Evolutionary conservation across 2,113 vertebrate genomes (phyloP).

Genomic region (Triplophysa tibetana): DNA sequence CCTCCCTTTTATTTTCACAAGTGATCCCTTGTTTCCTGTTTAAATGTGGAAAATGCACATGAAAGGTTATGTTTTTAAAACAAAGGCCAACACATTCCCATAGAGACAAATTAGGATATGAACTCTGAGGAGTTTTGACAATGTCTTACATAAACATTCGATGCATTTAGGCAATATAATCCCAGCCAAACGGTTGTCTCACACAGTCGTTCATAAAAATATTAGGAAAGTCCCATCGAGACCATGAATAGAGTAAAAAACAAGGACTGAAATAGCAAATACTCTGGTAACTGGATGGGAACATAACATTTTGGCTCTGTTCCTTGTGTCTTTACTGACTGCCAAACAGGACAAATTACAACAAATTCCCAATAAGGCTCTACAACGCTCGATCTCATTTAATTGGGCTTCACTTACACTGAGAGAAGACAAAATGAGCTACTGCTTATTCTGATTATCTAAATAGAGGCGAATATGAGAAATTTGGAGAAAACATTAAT

Average conservation of each 20-base stretch:
- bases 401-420: conserved; percentile 25
- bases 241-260: conserved; percentile 21
- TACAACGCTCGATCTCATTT: conserved; percentile 11
- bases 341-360: conserved; percentile 32
- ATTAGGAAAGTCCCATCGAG: not conserved
- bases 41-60: conserved; percentile 66
- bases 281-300: conserved; percentile 29
- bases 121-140: conserved; percentile 52
- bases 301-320: conserved; percentile 21
- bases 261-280: conserved; percentile 30
- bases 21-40: conserved; percentile 71
- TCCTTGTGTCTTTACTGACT: not conserved
- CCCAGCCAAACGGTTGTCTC: conserved; percentile 13
- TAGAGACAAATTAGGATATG: conserved; percentile 56
- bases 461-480: not conserved
- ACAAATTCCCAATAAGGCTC: conserved; percentile 25
- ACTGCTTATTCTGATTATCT: not conserved
- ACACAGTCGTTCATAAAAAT: not conserved
- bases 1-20: conserved; percentile 64
- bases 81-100: conserved; percentile 76
- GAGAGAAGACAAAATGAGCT: conserved; percentile 10
- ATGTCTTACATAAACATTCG: conserved; percentile 58
- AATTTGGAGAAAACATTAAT: not conserved
- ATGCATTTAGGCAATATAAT: conserved; percentile 20
- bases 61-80: conserved; percentile 69